Conservation (phyloP, 1,140 invertebrate species). For the Cydia fagiglandana region DNA sequence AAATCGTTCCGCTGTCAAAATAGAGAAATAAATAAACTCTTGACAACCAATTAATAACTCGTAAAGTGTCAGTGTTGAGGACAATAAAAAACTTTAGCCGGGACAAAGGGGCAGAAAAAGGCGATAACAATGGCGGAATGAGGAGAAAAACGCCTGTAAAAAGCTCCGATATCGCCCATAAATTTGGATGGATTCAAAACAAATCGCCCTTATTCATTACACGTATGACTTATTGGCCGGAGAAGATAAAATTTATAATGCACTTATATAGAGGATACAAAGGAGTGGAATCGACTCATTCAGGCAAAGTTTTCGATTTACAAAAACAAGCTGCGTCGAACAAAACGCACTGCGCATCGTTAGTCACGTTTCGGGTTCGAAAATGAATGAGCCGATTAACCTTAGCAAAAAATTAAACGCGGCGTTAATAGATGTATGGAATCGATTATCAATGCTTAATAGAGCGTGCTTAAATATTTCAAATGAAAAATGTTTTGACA, state of each 20-base stretch:
- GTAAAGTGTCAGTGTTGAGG: constrained; percentile 76
- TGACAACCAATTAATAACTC: constrained; percentile 80
- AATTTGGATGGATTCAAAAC: constrained; percentile 79
- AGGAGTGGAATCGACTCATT: constrained; percentile 52
- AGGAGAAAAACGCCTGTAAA: constrained; percentile 75
- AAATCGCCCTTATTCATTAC: constrained; percentile 81
- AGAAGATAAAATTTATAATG: constrained; percentile 68
- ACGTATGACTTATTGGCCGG: constrained; percentile 73
- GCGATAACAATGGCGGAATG: constrained; percentile 72
- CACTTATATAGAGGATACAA: constrained; percentile 67
- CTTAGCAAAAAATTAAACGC: constrained; percentile 40
- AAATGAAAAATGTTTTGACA: constrained; percentile 36
- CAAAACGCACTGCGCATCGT: constrained; percentile 64
- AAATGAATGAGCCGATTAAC: constrained; percentile 37
- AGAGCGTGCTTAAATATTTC: constrained; percentile 38
- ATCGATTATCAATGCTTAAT: constrained; percentile 43
- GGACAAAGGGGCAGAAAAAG: constrained; percentile 74
- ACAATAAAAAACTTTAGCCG: constrained; percentile 69
- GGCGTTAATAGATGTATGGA: constrained; percentile 38
- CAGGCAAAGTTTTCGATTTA: constrained; percentile 45
- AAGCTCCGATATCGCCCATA: constrained; percentile 74
- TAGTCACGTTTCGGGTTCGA: constrained; percentile 60
- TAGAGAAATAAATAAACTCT: constrained; percentile 78
- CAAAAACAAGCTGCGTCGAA: constrained; percentile 53
- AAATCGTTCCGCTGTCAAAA: constrained; percentile 74